Evolutionary conservation across 2,113 vertebrate species (phyloP), one percentile per base, ranked within the genome.

Genomic region (Gadus chalcogrammus): DNA sequence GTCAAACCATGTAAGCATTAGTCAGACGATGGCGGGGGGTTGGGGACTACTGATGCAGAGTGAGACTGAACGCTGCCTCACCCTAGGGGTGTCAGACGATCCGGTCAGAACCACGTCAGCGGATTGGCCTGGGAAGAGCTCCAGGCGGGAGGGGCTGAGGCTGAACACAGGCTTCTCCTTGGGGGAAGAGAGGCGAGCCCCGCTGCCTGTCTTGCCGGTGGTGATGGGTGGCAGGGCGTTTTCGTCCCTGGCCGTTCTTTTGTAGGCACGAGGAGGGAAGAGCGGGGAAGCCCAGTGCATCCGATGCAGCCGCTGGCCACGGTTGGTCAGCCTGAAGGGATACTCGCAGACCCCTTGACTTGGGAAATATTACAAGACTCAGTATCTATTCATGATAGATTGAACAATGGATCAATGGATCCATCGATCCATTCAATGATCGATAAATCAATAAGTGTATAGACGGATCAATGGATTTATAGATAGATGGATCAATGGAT

Each of bases 271-370:
- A 56, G 73, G 87, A 15, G 70, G 65, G 66, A 82, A 80, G 0
- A 72, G 65, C 13, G 27, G 2, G 13, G 89, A 91, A 15, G 79
- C 83, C 96, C 96, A 98, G 77, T 84, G 91, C 4, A 98, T 77
- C 65, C 82, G 89, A 55, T 96, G 93, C 6, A 68, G 67, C 0
- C 88, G 88, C 0, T 82, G 82, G 0, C 97, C 95, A 4, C 53
- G 75, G 72, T 98, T 99, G 0, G 85, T 95, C 38, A 98, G 53
- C 67, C 74, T 93, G 78, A 98, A 95, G 75, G 0, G 72, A 77
- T 91, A 95, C 73, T 69, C 81, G 73, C 78, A 93, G 6, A 88
- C 75, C 13, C 74, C 71, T 27, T 86, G 74, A 75, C 96, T 98
- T 20, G 22, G 73, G 42, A 68, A 31, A 75, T 9, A 71, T 6